Evolutionary conservation across 2,113 vertebrate species (phyloP), one percentile per base, ranked within the genome.

Genomic region (Sebastes schlegelii): DNA sequence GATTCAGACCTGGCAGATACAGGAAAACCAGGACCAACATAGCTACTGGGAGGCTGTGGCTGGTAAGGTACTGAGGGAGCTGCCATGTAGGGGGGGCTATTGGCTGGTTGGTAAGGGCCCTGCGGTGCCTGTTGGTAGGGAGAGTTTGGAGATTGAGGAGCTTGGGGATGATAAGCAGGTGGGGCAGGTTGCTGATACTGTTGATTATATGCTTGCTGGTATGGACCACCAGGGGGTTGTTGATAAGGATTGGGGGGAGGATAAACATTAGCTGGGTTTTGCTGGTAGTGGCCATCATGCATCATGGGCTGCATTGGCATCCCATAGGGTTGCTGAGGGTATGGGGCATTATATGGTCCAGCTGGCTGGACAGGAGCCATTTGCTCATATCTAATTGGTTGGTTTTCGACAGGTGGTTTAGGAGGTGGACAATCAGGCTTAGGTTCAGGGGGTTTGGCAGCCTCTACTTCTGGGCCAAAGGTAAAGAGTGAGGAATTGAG

Each of bases 401-500:
- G 92, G 90, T 95, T 93, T 96, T 86, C 94, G 43, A 83, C 73
- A 74, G 89, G 77, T 80, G 89, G 77, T 86, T 84, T 82, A 80
- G 92, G 63, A 70, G 89, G 85, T 66, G 89, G 68, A 72, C 91
- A 84, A 10, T 80, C 87, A 54, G 95, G 86, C 52, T 86, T 89
- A 62, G 86, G 82, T 60, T 69, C 58, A 60, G 92, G 67, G 6
- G 87, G 54, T 84, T 97, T 97, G 6, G 84, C 71, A 74, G 85
- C 87, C 62, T 95, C 96, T 82, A 90, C 92, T 13, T 96, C 97
- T 87, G 98, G 95, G 34, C 98, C 97, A 92, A 95, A 99, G 51
- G 96, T 98, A 93, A 99, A 99, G 90, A 99, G 95, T 64, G 98
- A 97, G 1, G 98, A 95, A 34, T 96, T 96, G 0, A 99, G 96